These are phyloP conservation scores for Megalops cyprinoides DNA, from an alignment of 2,797 vertebrate species.

Conservation along the genomic window DNA sequence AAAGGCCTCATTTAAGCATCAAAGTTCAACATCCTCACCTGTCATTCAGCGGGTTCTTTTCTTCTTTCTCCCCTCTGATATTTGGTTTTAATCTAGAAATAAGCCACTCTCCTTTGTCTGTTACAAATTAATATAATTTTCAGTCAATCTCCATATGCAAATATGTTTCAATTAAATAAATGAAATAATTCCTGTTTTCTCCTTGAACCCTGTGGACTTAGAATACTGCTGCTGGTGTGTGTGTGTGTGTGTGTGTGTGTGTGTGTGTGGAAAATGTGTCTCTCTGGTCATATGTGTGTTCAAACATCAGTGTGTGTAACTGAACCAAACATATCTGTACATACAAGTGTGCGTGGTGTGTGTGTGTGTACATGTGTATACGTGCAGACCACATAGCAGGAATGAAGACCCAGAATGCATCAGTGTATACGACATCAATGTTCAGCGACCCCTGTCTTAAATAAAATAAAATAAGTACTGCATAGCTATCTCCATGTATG, in stretches of 20 bases:
- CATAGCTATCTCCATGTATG: no score
- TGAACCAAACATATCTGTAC: neutral
- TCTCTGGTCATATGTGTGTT: slow-evolving; percentile 9
- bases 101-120: slow-evolving; percentile 74
- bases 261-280: slow-evolving; percentile 16
- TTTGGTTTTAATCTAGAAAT: slow-evolving; percentile 68
- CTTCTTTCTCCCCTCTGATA: slow-evolving; percentile 49
- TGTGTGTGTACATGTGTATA: neutral
- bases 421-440: neutral
- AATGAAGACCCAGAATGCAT: neutral
- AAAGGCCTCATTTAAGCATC: slow-evolving; percentile 25
- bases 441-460: neutral
- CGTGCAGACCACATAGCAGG: neutral
- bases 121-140: slow-evolving; percentile 78
- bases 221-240: slow-evolving; percentile 50
- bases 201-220: slow-evolving; percentile 66
- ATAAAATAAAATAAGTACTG: neutral
- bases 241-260: slow-evolving; percentile 45
- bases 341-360: neutral
- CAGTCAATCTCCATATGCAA: slow-evolving; percentile 81
- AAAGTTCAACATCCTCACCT: slow-evolving; percentile 66
- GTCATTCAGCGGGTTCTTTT: slow-evolving; percentile 19
- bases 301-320: slow-evolving; percentile 21
- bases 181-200: slow-evolving; percentile 64
- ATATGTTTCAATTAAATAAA: slow-evolving; percentile 81